Percentiles rank a stretch among this genome's conserved stretches.
Evolutionary conservation across 64 coral and sea anemone genomes (phyloP).

Genomic region (Dendronephthya gigantea): DNA sequence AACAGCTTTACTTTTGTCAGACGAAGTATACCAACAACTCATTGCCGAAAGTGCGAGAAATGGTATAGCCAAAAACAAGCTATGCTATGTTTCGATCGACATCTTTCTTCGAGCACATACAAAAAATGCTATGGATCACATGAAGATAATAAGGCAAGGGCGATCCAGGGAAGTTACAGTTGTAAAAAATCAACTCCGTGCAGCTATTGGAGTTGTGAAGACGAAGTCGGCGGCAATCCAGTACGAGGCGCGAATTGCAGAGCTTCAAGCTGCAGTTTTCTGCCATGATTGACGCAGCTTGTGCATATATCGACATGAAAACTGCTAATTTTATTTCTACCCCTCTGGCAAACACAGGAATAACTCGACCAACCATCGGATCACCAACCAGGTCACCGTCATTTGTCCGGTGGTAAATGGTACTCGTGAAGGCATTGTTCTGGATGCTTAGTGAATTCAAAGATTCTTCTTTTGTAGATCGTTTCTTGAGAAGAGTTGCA

Average conservation of each 20-base stretch:
- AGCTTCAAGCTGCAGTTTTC: not conserved
- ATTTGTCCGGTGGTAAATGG: not conserved
- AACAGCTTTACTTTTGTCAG: not conserved
- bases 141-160: not conserved
- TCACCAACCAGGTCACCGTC: not conserved
- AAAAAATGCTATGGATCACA: not conserved
- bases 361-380: not conserved
- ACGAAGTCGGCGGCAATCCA: not conserved
- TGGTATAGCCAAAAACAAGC: conserved; percentile 14
- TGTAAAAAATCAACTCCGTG: conserved; percentile 14
- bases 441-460: not conserved
- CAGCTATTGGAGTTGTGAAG: not conserved
- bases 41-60: not conserved
- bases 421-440: not conserved
- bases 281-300: not conserved
- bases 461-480: not conserved
- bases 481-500: not conserved
- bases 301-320: conserved; percentile 2
- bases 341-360: not conserved
- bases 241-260: not conserved
- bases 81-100: not conserved
- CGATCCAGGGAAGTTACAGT: not conserved
- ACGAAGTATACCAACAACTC: not conserved
- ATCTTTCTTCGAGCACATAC: conserved; percentile 4
- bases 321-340: not conserved